Base-by-base conservation (phyloP, 1,140 invertebrate genomes). In the Rhopalosiphum padi region DNA sequence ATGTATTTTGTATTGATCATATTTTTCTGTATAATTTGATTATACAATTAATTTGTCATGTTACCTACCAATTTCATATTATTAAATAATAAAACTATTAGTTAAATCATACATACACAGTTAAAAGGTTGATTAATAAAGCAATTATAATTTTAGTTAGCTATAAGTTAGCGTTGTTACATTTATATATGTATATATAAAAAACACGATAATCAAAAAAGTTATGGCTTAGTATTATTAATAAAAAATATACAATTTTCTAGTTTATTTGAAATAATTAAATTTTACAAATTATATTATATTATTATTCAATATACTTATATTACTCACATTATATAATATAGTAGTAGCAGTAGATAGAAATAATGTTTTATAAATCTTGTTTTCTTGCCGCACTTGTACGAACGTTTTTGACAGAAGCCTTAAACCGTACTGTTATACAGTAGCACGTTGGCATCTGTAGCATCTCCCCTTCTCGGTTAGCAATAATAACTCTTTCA, bases 401-500 rank as follows among this genome's bases (percentile, higher is more conserved):
- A 89, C 37, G 53, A 43, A 90, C 15, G 55, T 90, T 43, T 55
- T 90, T 37, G 37, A 90, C 2, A 18, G 91, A 85, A 55, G 91
- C 55, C 48, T 11, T 9, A 25, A 48, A 85, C 23, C 25, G 7
- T 51, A 93, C 82, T 93, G 89, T 90, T 43, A n/a, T n/a, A 30
- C 90, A 46, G 41, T 41, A 43, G 91, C 68, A 37, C 91, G 91
- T 85, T 93, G 77, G 82, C 77, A 85, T 93, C 48, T 93, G 48
- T 23, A 86, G 11, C 48, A 83, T 93, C 77, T 85, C 91, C 48
- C 91, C 82, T 51, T 37, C 82, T 86, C n/a, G 82, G 35, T 15
- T 86, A 25, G 35, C 46, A 53, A 83, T 93, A 92, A 92, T 92
- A 51, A 93, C 91, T 86, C 82, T 93, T 93, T 85, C 68, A 37